These are phyloP conservation scores for Drosophila oshimai DNA, from an alignment of 1,140 invertebrate genomes.

Conservation along the genomic window DNA sequence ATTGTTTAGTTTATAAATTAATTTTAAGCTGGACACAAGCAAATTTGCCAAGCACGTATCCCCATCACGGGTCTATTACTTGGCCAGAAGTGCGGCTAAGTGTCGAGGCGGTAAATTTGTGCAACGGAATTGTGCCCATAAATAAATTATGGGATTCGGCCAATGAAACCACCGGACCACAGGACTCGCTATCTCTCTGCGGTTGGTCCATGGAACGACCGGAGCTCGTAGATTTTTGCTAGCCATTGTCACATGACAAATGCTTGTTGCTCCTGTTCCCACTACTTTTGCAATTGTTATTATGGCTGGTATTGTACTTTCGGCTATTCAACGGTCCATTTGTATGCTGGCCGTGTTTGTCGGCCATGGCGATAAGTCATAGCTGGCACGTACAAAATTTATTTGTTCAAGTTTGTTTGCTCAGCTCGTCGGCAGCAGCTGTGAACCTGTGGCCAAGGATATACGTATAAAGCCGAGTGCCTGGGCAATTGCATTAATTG, in stretches of 20 bases:
- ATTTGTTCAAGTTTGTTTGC: conserved; percentile 64
- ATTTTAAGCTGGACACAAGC: conserved; percentile 44
- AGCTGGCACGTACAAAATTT: conserved; percentile 66
- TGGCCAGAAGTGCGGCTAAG: conserved; percentile 20
- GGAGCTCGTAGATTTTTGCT: conserved; percentile 51
- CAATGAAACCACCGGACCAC: not conserved
- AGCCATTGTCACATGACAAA: conserved; percentile 66
- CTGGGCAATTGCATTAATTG: conserved; percentile 46
- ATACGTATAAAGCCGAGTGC: not conserved
- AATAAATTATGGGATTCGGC: conserved; percentile 62
- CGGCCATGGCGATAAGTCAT: conserved; percentile 60
- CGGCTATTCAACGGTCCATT: conserved; percentile 46
- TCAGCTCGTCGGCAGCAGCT: conserved; percentile 29
- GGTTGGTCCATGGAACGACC: conserved; percentile 47
- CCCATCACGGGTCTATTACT: conserved; percentile 62
- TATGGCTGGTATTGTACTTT: conserved; percentile 35
- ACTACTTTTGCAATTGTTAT: conserved; percentile 31
- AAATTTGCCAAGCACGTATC: conserved; percentile 45
- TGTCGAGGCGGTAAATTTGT: conserved; percentile 49
- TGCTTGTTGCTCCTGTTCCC: conserved; percentile 54
- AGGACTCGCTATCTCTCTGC: conserved; percentile 24
- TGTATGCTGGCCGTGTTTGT: conserved; percentile 42
- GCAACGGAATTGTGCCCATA: conserved; percentile 48
- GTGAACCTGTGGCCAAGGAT: conserved; percentile 10
- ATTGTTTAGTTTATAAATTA: conserved; percentile 48